Evolutionary conservation across 2,888 invertebrate genomes (phyloP).

Genomic region (Lasius platythorax): DNA sequence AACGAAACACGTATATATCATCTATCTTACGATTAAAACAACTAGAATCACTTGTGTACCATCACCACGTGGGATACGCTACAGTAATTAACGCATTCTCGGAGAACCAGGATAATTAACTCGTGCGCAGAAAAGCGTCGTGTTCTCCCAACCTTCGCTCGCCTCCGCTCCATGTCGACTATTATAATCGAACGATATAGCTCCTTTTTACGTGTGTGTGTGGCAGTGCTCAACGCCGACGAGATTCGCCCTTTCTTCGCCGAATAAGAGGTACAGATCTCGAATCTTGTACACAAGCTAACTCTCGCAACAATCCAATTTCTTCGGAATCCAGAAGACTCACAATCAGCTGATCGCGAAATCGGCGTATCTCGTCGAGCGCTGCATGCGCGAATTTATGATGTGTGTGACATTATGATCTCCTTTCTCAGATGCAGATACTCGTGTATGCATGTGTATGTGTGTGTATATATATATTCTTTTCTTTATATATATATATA

Average conservation of each 20-base stretch:
- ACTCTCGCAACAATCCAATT: neutral
- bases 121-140: constrained; percentile 81
- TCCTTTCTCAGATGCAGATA: constrained; percentile 53
- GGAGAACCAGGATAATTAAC: constrained; percentile 72
- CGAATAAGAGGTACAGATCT: neutral
- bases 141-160: constrained; percentile 65
- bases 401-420: constrained; percentile 33
- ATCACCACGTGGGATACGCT: constrained; percentile 83
- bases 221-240: constrained; percentile 54
- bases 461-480: constrained; percentile 48
- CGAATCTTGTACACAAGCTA: neutral
- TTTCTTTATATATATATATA: neutral
- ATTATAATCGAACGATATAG: constrained; percentile 34
- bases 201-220: constrained; percentile 12
- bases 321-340: neutral
- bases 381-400: constrained; percentile 35
- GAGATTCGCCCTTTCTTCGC: constrained; percentile 24
- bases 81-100: constrained; percentile 78
- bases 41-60: constrained; percentile 83
- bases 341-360: neutral
- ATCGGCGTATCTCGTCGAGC: constrained; percentile 25
- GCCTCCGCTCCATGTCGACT: constrained; percentile 52
- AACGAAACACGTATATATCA: constrained; percentile 69
- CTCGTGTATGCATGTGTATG: constrained; percentile 27
- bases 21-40: constrained; percentile 79